phyloP scores from a whole-genome alignment of 2,113 vertebrate genomes.

The Sinocyclocheilus grahami region DNA sequence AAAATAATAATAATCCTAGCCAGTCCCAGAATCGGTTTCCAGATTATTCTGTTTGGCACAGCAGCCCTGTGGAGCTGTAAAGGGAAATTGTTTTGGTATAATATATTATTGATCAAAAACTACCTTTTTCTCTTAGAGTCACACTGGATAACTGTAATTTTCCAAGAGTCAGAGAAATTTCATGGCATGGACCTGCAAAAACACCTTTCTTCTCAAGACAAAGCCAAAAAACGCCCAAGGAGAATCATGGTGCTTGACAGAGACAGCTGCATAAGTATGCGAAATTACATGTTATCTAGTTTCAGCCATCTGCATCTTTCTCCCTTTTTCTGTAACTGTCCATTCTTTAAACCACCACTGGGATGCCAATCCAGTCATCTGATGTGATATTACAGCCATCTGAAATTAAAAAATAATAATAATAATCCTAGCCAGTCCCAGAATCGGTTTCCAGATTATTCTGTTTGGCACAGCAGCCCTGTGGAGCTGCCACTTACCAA shows the following conservation, averaged over 20 bases:
- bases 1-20: conserved; percentile 24
- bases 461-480: conserved; percentile 6
- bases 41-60: conserved; percentile 24
- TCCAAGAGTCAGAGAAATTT: neutral
- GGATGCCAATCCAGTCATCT: conserved; percentile 9
- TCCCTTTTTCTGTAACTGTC: neutral
- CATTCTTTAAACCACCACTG: neutral
- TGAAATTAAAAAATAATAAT: neutral
- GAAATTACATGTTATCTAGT: neutral
- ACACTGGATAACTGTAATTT: neutral
- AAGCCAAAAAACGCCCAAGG: neutral
- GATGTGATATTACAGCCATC: conserved; percentile 16
- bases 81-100: too few species aligned
- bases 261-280: neutral
- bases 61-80: neutral
- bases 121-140: neutral
- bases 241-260: conserved; percentile 1
- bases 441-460: conserved; percentile 30
- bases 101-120: conserved; percentile 48
- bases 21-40: conserved; percentile 22
- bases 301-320: neutral
- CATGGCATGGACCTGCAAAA: neutral
- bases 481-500: too few species aligned
- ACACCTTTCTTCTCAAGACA: neutral
- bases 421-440: conserved; percentile 34